phyloP scores from a whole-genome alignment of 1,140 invertebrate species.

The Eciton burchellii region DNA sequence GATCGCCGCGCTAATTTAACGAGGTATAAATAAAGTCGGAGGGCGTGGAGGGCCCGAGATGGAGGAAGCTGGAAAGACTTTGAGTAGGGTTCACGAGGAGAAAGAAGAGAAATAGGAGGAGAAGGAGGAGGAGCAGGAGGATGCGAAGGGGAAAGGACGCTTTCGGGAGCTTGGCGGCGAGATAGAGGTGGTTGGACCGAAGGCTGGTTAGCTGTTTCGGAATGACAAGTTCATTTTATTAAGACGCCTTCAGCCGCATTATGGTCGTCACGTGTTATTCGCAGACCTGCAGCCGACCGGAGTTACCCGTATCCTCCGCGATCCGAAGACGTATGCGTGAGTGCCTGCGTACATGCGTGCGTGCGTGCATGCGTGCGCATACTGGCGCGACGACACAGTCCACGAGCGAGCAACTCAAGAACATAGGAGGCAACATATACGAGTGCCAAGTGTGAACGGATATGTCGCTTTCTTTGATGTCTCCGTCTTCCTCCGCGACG shows the following conservation, averaged over 20 bases:
- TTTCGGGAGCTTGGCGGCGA: conserved; percentile 63
- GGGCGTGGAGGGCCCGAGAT: conserved; percentile 39
- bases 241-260: conserved; percentile 81
- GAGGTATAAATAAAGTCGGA: conserved; percentile 80
- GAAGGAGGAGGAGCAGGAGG: conserved; percentile 28
- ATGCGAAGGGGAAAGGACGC: conserved; percentile 38
- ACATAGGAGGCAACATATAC: conserved; percentile 74
- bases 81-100: conserved; percentile 65
- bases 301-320: conserved; percentile 71
- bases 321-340: conserved; percentile 40
- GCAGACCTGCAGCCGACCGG: conserved; percentile 71
- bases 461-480: conserved; percentile 84
- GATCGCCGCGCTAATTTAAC: conserved; percentile 82
- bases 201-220: conserved; percentile 77
- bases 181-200: conserved; percentile 71
- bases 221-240: conserved; percentile 84
- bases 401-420: conserved; percentile 59
- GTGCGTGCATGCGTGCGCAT: background rate
- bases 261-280: conserved; percentile 80
- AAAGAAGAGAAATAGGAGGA: conserved; percentile 17
- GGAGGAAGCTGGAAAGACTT: conserved; percentile 68
- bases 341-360: conserved; percentile 16
- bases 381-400: conserved; percentile 63
- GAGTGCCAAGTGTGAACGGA: conserved; percentile 82
- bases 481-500: conserved; percentile 67